Base-by-base conservation (phyloP, 2,113 vertebrate species). In the Gavialis gangeticus region DNA sequence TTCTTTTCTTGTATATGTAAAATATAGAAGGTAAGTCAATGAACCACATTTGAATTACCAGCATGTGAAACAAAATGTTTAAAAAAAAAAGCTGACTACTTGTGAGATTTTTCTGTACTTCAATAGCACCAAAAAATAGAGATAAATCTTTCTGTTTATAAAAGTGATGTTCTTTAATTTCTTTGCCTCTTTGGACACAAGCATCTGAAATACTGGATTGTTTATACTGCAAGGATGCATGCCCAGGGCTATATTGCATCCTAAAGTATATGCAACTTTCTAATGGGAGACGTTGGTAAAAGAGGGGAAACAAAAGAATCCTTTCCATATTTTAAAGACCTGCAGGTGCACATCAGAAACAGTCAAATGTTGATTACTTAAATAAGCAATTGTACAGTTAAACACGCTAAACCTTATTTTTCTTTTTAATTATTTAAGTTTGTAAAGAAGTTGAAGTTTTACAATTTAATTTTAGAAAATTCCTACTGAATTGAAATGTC, bases 201-300 rank as follows among this genome's bases (percentile, higher is more conserved):
- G 30, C 60, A 55, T 5, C 27, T 56, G 22, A 28, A 80, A n/a
- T 75, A 25, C 25, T 85, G 79, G 75, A 88, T 78, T 87, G 89
- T 85, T 79, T 87, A 77, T 77, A 89, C 15, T 62, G 79, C 57
- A 80, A 73, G 57, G 63, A 55, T 64, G 62, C 2, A 57, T 30
- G 28, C 84, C 88, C 46, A 11, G 79, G 46, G 75, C 37, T 69
- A 55, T 22, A 83, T 46, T 2, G 10, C 14, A 90, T 28, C 77
- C 91, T 75, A 76, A 4, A 89, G 69, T 55, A 76, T 93, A 88
- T 95, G 66, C 91, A 92, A 85, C 91, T 93, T 82, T 84, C 75
- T 84, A 87, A 22, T 87, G 89, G 80, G 85, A 96, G 87, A 93
- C 71, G 84, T 58, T 63, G 84, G 28, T 64, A 92, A 79, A 9